Evolutionary conservation across 1,140 invertebrate species (phyloP).

Genomic region (Lithobius niger): DNA sequence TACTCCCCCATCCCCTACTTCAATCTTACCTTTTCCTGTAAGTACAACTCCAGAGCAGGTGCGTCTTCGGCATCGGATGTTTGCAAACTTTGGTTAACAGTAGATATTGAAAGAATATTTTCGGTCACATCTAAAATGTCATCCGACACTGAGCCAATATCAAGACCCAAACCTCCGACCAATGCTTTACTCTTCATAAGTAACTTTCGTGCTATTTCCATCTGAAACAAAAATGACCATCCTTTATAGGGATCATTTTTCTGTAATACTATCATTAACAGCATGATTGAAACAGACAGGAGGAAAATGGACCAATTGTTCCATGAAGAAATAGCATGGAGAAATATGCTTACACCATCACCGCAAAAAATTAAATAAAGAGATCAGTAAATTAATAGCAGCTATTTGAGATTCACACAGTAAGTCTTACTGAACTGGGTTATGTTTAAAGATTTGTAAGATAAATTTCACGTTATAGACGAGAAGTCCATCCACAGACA

Average conservation of each 20-base stretch:
- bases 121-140: conserved; percentile 21
- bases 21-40: conserved; percentile 26
- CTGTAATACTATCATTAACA: background rate
- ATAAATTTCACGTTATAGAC: too few species aligned
- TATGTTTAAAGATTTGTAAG: too few species aligned
- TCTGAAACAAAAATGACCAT: background rate
- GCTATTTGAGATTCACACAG: too few species aligned
- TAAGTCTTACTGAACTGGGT: too few species aligned
- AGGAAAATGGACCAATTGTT: background rate
- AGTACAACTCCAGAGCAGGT: conserved; percentile 25
- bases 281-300: too few species aligned
- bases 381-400: too few species aligned
- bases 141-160: conserved; percentile 13
- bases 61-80: conserved; percentile 23
- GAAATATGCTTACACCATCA: background rate
- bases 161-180: background rate
- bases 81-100: conserved; percentile 23
- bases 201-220: conserved; percentile 23
- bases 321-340: background rate
- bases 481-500: too few species aligned
- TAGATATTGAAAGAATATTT: conserved; percentile 21
- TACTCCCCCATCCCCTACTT: too few species aligned
- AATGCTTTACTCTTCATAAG: conserved; percentile 1
- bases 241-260: too few species aligned
- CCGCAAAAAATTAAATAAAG: too few species aligned